Evolutionary conservation across 2,113 vertebrate genomes (phyloP), one percentile per base, ranked within the genome.

Genomic region (Etheostoma cragini): DNA sequence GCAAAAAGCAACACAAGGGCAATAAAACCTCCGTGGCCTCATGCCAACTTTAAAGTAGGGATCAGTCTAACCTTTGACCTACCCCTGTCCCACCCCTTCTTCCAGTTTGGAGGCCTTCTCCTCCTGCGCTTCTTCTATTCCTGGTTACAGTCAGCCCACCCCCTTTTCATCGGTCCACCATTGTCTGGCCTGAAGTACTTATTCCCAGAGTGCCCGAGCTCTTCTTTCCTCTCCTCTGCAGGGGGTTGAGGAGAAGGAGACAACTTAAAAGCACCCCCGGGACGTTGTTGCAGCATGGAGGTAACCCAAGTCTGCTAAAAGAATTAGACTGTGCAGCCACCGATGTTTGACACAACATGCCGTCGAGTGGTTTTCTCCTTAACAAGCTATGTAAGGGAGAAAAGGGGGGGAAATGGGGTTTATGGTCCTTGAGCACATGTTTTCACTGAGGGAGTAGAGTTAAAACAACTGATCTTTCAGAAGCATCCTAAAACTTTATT

Each of bases 151-250:
- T 70, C 50, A 67, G 66, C 88, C 86, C 81, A 82, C 75, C 82
- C 80, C 78, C 69, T 46, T 70, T 60, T 57, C 8, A 16, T 61
- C 57, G 15, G 71, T 73, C 78, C 53, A 8, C 84, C 71, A 93
- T 94, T 94, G 94, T 94, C 92, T 91, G 83, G 74, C 65, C 72
- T 72, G 47, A 45, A 88, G 86, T 77, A 90, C 90, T 91, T 91
- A 92, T 87, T 90, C 92, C 87, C 69, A 76, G 45, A 63, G 69
- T 45, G 54, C 73, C 76, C 67, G 72, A 57, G 76, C 83, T 80
- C 67, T 73, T 84, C 87, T 80, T 86, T 85, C 85, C 84, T 85
- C 81, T 64, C 57, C 89, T 82, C 91, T 11, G 53, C 87, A 82
- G 91, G 90, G 77, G 90, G 84, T 65, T n/a, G 6, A 57, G 75